Conservation (phyloP, 2,797 vertebrate species). For the Hydrocynus forskahlii region DNA sequence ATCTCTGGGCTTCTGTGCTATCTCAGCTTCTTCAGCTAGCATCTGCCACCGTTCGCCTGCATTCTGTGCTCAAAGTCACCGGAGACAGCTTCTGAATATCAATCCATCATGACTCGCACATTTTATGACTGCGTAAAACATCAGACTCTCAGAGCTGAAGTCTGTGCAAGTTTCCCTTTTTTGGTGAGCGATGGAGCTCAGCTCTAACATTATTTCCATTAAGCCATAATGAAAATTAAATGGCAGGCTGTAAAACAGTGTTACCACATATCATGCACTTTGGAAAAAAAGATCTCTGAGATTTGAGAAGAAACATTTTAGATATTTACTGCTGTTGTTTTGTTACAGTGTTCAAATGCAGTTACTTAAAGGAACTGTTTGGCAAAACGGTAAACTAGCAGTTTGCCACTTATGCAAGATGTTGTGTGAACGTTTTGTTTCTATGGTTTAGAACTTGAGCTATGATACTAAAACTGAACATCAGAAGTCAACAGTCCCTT, state of each 20-base stretch:
- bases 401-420: no score
- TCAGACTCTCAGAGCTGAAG: constrained; percentile 32
- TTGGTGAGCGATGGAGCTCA: constrained; percentile 36
- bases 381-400: no score
- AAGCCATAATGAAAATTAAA: constrained; percentile 42
- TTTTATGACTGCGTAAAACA: constrained; percentile 32
- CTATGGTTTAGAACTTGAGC: no score
- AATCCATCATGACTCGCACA: constrained; percentile 47
- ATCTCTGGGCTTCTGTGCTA: constrained; percentile 50
- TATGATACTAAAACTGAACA: no score
- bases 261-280: constrained; percentile 18
- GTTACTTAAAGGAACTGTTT: background rate
- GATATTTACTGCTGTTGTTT: background rate
- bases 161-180: constrained; percentile 38
- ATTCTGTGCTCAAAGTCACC: constrained; percentile 51
- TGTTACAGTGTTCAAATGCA: background rate
- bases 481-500: no score
- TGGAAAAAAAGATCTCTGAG: background rate
- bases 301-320: background rate
- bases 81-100: constrained; percentile 54
- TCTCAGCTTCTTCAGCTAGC: constrained; percentile 53
- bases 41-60: constrained; percentile 55
- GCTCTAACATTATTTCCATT: constrained; percentile 29
- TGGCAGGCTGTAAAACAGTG: constrained; percentile 24
- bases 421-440: no score